Evolutionary conservation across 30 jellyfish, hydroid and myxozoan species (phyloP), one percentile per base, ranked within the genome.

Genomic region (Hydractinia echinata): DNA sequence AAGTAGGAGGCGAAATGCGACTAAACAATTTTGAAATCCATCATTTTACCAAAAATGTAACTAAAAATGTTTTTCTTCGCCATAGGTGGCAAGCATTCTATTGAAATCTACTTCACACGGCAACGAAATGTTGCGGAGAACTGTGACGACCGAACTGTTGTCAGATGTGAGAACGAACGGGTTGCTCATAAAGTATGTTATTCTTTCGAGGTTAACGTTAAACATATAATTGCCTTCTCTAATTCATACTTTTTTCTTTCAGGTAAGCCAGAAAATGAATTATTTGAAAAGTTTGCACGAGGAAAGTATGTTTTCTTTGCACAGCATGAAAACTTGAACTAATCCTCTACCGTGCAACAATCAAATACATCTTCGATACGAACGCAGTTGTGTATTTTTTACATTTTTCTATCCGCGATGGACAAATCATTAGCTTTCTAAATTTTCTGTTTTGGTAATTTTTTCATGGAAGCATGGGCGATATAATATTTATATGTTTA

Each of bases 121-220:
- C 96, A 91, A 66, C 72, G 90, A 58, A 79, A 86, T 74, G 95
- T 86, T 20, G 73, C 92, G 54, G 67, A 87, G 51, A 72, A 73
- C 20, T 94, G 90, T 55, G 97, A 85, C 53, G 87, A 86, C 61
- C 85, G 97, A 53, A 89, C 96, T 30, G 66, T 89, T 11, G 95
- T 91, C 6, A 66, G 94, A 50, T 91, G 97, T 62, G 97, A 91
- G 51, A 67, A 94, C 50, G 73, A 55, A 76, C 51, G 18, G 9
- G 68, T 90, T 67, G 97, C 95, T 5, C 70, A 72, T 20, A 90
- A 90, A 94, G 97, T 85, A 82, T 5, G 53, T 53, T 49, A 10
- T 44, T 19, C 61, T 62, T 62, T 58, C 7, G 51, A 20, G 15
- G 68, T 51, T 61, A 64, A 18, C 44, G 52, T 81, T 14, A 18